Evolutionary conservation across 2,797 vertebrate species (phyloP).

Genomic region (Lagothrix lagotricha): DNA sequence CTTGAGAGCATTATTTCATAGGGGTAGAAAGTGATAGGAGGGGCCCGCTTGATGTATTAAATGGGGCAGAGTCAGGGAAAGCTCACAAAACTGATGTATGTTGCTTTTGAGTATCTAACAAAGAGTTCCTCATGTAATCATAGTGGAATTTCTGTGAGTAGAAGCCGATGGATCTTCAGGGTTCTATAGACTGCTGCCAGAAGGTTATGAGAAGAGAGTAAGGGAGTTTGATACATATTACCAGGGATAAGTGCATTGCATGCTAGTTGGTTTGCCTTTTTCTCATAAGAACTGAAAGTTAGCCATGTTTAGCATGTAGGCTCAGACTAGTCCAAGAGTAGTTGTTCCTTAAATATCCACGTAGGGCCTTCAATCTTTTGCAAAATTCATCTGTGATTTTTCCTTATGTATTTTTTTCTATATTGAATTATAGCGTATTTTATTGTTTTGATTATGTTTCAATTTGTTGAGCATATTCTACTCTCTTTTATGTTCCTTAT

Average conservation of each 20-base stretch:
- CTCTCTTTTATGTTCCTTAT: not conserved
- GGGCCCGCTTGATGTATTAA: not conserved
- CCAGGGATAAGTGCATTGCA: not conserved
- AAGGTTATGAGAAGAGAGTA: not conserved
- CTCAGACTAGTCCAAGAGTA: not conserved
- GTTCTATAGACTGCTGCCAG: not conserved
- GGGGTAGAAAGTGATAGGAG: not conserved
- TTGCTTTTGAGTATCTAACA: not conserved
- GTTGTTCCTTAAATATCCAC: not conserved
- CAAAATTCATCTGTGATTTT: slow-evolving; percentile 6
- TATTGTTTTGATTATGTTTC: not conserved
- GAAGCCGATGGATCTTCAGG: not conserved
- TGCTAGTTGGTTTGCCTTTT: not conserved
- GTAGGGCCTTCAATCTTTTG: not conserved
- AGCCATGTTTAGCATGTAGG: not conserved
- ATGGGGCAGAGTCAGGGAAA: not conserved
- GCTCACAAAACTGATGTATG: accelerated
- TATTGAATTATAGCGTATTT: not conserved
- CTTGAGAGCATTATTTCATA: not conserved
- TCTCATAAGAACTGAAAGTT: not conserved
- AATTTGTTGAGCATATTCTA: not conserved
- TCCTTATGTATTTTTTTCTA: not conserved
- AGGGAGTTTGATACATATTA: not conserved
- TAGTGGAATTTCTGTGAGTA: not conserved
- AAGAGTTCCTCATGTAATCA: not conserved